These are phyloP conservation scores for Cebus imitator DNA, from an alignment of 2,113 vertebrate genomes.

Conservation along the genomic window DNA sequence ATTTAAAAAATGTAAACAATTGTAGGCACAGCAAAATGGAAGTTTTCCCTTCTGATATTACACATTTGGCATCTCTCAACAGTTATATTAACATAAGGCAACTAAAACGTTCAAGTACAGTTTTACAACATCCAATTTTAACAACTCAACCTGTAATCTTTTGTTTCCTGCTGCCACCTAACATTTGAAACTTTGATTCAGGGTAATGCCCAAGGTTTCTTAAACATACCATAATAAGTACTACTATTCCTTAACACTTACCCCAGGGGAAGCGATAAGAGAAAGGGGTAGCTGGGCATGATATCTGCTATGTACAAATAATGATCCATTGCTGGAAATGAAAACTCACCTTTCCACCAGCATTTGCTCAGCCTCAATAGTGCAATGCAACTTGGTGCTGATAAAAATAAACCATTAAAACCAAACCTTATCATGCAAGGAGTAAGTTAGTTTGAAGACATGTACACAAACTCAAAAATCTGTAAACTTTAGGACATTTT, in stretches of 20 bases:
- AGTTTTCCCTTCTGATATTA: not conserved
- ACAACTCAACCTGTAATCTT: not conserved
- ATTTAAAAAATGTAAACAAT: conserved; percentile 49
- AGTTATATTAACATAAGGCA: conserved; percentile 11
- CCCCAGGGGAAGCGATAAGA: not conserved
- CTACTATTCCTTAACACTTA: not conserved
- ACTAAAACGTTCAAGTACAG: not conserved
- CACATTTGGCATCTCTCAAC: not conserved
- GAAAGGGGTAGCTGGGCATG: not conserved
- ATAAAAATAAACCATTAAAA: not conserved
- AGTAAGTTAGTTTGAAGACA: not conserved
- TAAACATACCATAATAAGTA: not conserved
- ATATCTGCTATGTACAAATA: not conserved
- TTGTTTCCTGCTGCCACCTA: not conserved
- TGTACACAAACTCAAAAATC: not conserved
- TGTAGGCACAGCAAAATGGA: not conserved
- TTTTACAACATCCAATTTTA: conserved; percentile 40
- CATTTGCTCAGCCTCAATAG: not conserved
- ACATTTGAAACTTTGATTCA: conserved; percentile 16
- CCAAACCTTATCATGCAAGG: not conserved
- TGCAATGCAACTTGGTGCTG: not conserved
- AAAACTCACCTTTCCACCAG: not conserved
- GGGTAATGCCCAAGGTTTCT: not conserved
- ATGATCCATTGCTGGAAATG: not conserved
- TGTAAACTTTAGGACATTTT: not conserved